phyloP scores from a whole-genome alignment of 1,140 invertebrate genomes.

The Drosophila bifasciata region DNA sequence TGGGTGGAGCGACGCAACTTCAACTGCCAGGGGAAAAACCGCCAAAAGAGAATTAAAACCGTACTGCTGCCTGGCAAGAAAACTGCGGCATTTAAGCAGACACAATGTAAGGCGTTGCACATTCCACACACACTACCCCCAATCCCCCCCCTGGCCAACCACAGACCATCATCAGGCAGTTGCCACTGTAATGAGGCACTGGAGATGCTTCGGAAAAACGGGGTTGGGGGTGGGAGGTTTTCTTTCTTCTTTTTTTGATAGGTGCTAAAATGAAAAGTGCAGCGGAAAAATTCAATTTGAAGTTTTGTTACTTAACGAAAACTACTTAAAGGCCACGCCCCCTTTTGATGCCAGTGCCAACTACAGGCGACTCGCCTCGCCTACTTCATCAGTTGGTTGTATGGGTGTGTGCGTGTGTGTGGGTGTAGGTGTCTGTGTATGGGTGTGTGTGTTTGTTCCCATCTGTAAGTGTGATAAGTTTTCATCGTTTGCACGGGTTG shows the following conservation, averaged over 20 bases:
- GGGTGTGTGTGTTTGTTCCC: no score
- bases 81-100: conserved; percentile 61
- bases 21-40: conserved; percentile 12
- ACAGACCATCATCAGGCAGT: conserved; percentile 28
- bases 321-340: conserved; percentile 75
- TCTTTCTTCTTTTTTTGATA: conserved; percentile 52
- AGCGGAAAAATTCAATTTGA: conserved; percentile 80
- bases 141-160: neutral
- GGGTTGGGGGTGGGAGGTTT: conserved; percentile 64
- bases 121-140: neutral
- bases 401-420: no score
- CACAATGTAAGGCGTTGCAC: conserved; percentile 38
- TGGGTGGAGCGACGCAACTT: conserved; percentile 13
- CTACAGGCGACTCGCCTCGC: conserved; percentile 25
- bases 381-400: no score
- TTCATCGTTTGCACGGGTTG: no score
- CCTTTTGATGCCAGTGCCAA: conserved; percentile 2
- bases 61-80: conserved; percentile 45
- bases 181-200: conserved; percentile 50
- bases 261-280: conserved; percentile 79
- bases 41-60: conserved; percentile 41
- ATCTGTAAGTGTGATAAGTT: conserved; percentile 69
- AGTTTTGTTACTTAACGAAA: conserved; percentile 81
- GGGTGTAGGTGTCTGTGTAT: no score
- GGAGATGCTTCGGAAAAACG: conserved; percentile 48